Evolutionary conservation across 92 coral and sea anemone genomes (phyloP).

Genomic region (Anthopleura xanthogrammica): DNA sequence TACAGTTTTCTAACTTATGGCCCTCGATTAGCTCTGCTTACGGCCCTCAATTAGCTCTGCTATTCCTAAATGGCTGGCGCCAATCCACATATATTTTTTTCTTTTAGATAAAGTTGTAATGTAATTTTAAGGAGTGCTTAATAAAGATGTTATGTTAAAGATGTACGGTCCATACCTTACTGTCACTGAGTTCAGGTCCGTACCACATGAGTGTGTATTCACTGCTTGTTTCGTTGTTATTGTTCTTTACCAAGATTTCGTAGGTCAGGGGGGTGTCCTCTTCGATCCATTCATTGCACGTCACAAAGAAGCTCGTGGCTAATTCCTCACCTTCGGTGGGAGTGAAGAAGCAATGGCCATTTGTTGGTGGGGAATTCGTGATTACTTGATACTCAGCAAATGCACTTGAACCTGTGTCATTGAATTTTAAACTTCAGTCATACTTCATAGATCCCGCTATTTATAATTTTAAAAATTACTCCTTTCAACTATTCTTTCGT

Average conservation of each 20-base stretch:
- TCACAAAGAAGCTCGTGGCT: slow-evolving; percentile 56
- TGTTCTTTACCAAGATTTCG: slow-evolving; percentile 42
- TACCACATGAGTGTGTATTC: slow-evolving; percentile 44
- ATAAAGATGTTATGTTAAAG: background rate
- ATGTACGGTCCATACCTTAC: slow-evolving; percentile 4
- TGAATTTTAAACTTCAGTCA: too few relatives aligned
- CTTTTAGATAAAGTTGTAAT: too few relatives aligned
- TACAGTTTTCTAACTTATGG: too few relatives aligned
- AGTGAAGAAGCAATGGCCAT: slow-evolving; percentile 68
- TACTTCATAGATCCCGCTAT: too few relatives aligned
- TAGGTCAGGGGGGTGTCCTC: slow-evolving; percentile 77
- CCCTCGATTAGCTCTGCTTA: too few relatives aligned
- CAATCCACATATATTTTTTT: too few relatives aligned
- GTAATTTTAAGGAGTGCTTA: too few relatives aligned
- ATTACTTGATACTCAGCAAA: slow-evolving; percentile 52
- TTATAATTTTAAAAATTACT: too few relatives aligned
- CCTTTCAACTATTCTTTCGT: too few relatives aligned
- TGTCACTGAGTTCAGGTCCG: slow-evolving; percentile 57
- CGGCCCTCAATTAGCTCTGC: too few relatives aligned
- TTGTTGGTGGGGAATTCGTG: slow-evolving; percentile 73
- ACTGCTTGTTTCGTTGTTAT: slow-evolving; percentile 18
- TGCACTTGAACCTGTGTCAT: slow-evolving; percentile 59
- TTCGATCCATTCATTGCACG: slow-evolving; percentile 75
- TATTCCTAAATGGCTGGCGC: too few relatives aligned
- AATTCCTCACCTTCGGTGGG: slow-evolving; percentile 64